Evolutionary conservation across 2,888 invertebrate genomes (phyloP), one percentile per base, ranked within the genome.

Genomic region (Hypena proboscidalis): DNA sequence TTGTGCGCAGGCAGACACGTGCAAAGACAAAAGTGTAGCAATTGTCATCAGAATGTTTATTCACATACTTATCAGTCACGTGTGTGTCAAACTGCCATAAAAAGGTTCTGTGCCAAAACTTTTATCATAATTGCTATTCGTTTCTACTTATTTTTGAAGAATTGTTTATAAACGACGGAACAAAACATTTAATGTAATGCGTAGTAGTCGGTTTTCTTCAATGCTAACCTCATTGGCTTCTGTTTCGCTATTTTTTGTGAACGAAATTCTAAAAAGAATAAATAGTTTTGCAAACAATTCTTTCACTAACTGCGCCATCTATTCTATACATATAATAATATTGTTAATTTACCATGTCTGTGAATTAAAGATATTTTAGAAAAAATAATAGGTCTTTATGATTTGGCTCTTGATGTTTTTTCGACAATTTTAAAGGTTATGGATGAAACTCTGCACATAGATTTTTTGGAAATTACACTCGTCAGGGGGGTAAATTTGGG

Each of bases 21-120:
- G 5, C 9, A 27, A 27, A 13, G 1, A n/a, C n/a, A 2, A 27
- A 27, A 29, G 4, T 9, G 29, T 17, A 9, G n/a, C 29, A 9
- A 8, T 29, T 29, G 15, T 15, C 2, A 14, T 9, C 8, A 9
- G 29, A 31, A 31, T 20, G 10, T 31, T 31, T 19, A 29, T 9
- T 25, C 25, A 25, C 1, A 6, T n/a, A n/a, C n/a, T n/a, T n/a
- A n/a, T 4, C 7, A 4, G 13, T 55, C 51, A 54, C 42, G 45
- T 46, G 47, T 39, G 35, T 20, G 40, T 40, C 42, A 13, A 30
- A 43, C 46, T 60, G 44, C 52, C 44, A 43, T 36, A 49, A 50
- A 49, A 58, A 55, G 50, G 17, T 42, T 40, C 25, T 32, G 26
- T 45, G 49, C 52, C 48, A 43, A 46, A 51, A 55, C 31, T 23